phyloP scores from a whole-genome alignment of 2,888 invertebrate genomes.

The Antheraea assamensis region DNA sequence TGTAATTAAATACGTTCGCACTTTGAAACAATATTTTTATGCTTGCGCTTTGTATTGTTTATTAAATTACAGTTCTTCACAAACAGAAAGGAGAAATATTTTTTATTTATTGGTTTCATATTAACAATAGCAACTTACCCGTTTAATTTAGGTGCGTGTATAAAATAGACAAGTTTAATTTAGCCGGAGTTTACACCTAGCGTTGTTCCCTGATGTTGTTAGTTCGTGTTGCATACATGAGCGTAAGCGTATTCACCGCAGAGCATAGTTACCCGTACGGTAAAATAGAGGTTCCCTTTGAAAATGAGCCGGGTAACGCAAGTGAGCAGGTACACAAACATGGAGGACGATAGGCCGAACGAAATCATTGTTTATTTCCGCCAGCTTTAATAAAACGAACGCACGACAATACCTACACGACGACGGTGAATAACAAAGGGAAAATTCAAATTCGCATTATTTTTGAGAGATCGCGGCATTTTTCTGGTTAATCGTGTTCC shows the following conservation, averaged over 20 bases:
- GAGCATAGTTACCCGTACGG: conserved; percentile 29
- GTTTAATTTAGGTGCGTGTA: not conserved
- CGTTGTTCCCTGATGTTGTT: not conserved
- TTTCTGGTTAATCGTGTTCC: conserved; percentile 47
- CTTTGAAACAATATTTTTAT: no score
- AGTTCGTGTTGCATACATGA: conserved; percentile 20
- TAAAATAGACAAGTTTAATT: not conserved
- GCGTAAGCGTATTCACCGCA: conserved; percentile 28
- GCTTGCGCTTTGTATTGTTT: no score
- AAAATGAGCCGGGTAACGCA: conserved; percentile 16
- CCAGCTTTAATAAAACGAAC: conserved; percentile 62
- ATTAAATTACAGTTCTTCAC: no score
- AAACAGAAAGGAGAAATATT: no score
- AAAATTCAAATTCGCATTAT: conserved; percentile 52
- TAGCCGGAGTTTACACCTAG: not conserved
- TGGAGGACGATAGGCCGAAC: conserved; percentile 18
- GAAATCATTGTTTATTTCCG: conserved; percentile 56
- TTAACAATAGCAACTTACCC: no score
- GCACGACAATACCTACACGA: conserved; percentile 46
- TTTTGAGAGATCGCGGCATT: conserved; percentile 50
- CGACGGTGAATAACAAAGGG: conserved; percentile 52
- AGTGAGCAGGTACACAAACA: conserved; percentile 4
- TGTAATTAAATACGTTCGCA: no score
- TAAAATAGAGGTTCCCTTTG: conserved; percentile 28
- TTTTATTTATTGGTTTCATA: no score